Percentiles rank a stretch among this genome's conserved stretches.
Conservation (phyloP, 2,113 vertebrate species). For the Centropus unirufus region DNA sequence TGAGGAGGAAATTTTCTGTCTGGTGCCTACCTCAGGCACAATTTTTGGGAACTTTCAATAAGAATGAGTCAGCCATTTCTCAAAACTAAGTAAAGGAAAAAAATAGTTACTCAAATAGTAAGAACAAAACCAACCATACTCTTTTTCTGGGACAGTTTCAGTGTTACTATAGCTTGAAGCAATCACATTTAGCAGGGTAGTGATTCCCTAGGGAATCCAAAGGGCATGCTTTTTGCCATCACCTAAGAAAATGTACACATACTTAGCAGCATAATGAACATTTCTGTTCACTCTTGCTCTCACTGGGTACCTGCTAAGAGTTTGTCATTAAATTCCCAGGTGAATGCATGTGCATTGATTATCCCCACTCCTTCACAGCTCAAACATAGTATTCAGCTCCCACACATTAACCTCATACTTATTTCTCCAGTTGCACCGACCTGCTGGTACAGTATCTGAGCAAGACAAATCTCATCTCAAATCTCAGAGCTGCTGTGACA, state of each 20-base stretch:
- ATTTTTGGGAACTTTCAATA: neutral
- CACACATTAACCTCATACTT: neutral
- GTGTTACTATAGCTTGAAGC: neutral
- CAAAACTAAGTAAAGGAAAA: neutral
- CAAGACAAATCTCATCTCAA: neutral
- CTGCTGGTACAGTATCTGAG: neutral
- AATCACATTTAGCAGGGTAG: neutral
- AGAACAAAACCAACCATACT: neutral
- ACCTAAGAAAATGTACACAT: neutral
- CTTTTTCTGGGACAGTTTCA: neutral
- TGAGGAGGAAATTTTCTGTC: neutral
- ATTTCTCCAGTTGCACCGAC: neutral
- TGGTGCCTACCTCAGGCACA: neutral
- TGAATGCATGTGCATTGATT: neutral
- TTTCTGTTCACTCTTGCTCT: neutral
- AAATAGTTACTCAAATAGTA: neutral
- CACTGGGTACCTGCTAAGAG: neutral
- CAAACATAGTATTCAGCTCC: neutral
- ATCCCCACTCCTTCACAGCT: neutral
- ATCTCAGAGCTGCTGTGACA: fast-evolving
- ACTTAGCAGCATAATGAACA: neutral
- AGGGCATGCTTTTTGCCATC: neutral
- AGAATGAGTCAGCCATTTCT: constrained; percentile 2
- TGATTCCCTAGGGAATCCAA: neutral
- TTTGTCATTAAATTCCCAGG: neutral